Conservation (phyloP, 2,888 invertebrate genomes). For the Eilema griseolum region DNA sequence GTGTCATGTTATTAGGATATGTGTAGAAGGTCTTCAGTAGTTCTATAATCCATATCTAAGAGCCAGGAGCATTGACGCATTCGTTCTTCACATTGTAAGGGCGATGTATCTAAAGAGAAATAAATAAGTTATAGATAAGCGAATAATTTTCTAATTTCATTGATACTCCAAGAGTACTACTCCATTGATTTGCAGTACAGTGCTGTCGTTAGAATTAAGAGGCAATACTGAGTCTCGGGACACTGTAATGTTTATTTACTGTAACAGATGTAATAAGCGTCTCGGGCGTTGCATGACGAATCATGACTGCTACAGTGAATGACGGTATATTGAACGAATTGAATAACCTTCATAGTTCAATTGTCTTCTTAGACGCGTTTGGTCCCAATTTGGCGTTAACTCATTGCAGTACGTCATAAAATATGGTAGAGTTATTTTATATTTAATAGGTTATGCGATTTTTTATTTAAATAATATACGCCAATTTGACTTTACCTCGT, state of each 20-base stretch:
- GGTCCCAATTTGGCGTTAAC: conserved; percentile 18
- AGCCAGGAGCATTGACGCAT: too few species aligned
- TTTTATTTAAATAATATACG: too few species aligned
- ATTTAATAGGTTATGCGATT: not conserved
- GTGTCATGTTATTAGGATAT: too few species aligned
- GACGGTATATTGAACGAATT: conserved; percentile 19
- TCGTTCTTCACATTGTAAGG: too few species aligned
- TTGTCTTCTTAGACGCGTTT: conserved; percentile 15
- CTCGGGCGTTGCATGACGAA: conserved; percentile 44
- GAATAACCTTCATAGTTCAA: conserved; percentile 24
- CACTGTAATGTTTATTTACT: conserved; percentile 15
- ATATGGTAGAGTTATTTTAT: not conserved
- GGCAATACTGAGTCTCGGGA: not conserved
- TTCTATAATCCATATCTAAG: too few species aligned
- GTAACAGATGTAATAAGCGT: conserved; percentile 41
- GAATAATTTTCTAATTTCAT: too few species aligned
- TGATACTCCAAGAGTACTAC: too few species aligned
- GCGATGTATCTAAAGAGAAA: too few species aligned
- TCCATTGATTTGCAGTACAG: too few species aligned
- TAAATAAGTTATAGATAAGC: too few species aligned
- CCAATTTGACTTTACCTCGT: too few species aligned
- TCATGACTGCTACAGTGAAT: conserved; percentile 53
- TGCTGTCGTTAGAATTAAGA: not conserved
- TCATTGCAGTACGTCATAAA: conserved; percentile 7
- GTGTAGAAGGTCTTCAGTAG: too few species aligned